Evolutionary conservation across 2,888 invertebrate genomes (phyloP).

Genomic region (Peribatodes rhomboidaria): DNA sequence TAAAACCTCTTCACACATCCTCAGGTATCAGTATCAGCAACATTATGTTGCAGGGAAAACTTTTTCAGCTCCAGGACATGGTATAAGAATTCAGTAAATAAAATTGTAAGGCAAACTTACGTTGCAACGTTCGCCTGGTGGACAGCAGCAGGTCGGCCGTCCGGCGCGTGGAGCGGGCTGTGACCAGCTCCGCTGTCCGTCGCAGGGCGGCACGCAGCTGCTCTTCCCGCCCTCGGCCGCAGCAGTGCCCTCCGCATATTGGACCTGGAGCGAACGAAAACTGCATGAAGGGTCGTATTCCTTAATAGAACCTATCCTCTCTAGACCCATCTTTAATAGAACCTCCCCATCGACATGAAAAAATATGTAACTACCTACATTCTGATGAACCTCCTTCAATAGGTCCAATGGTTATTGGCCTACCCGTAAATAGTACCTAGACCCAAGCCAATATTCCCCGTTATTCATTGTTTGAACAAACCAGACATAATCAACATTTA

Average conservation of each 20-base stretch:
- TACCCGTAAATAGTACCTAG: too few species aligned
- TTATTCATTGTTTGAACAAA: too few species aligned
- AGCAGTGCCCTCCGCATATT: slow-evolving; percentile 89
- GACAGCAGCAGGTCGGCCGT: slow-evolving; percentile 91
- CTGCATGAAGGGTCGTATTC: background rate
- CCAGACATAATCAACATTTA: too few species aligned
- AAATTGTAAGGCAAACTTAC: slow-evolving; percentile 78
- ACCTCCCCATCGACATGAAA: too few species aligned
- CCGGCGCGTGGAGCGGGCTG: slow-evolving; percentile 90
- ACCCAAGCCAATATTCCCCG: too few species aligned
- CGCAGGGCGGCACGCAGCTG: slow-evolving; percentile 87
- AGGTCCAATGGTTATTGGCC: too few species aligned
- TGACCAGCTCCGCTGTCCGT: slow-evolving; percentile 89
- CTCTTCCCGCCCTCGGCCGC: slow-evolving; percentile 88
- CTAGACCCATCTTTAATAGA: too few species aligned
- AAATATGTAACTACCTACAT: too few species aligned
- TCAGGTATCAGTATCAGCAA: too few species aligned
- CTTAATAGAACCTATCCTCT: background rate
- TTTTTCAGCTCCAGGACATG: background rate
- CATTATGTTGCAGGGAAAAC: too few species aligned
- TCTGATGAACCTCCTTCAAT: too few species aligned
- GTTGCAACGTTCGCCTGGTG: slow-evolving; percentile 91
- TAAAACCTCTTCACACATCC: too few species aligned
- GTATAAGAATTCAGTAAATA: background rate
- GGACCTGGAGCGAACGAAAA: slow-evolving; percentile 75